A percentile compares a stretch with the other conserved stretches of the same genome.
phyloP scores from a whole-genome alignment of 2,113 vertebrate genomes.

The Microcebus murinus region DNA sequence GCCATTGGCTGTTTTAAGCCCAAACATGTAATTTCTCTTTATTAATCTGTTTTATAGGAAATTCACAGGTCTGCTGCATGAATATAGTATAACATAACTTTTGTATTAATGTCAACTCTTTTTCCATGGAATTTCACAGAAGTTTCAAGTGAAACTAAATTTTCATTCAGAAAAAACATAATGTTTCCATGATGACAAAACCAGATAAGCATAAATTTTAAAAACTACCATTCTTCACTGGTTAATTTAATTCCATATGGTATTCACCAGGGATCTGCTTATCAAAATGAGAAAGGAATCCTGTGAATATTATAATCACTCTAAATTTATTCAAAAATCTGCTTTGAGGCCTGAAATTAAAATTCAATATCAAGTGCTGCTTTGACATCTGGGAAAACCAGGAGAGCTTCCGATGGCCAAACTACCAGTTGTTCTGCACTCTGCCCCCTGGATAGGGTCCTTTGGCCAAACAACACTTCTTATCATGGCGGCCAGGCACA shows the following conservation, averaged over 20 bases:
- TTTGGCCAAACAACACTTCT: not conserved
- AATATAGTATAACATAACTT: not conserved
- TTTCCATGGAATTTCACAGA: not conserved
- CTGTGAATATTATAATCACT: not conserved
- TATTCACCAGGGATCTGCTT: not conserved
- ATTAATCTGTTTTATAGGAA: not conserved
- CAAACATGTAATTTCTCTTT: not conserved
- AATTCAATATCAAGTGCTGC: not conserved
- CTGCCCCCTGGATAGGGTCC: not conserved
- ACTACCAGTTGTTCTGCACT: fast-evolving
- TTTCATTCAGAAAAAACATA: not conserved
- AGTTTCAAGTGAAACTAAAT: not conserved
- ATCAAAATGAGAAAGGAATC: not conserved
- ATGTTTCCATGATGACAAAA: not conserved
- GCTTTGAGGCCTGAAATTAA: not conserved
- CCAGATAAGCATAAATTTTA: not conserved
- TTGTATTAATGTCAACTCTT: not conserved
- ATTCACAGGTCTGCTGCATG: not conserved
- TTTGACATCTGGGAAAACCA: not conserved
- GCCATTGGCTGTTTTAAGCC: not conserved
- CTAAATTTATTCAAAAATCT: not conserved
- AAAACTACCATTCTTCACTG: not conserved
- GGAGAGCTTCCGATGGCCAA: not conserved
- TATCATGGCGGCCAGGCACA: not conserved
- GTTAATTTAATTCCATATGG: not conserved